These are phyloP conservation scores for Chironomus striatipennis DNA, from an alignment of 1,140 invertebrate species.

Conservation along the genomic window DNA sequence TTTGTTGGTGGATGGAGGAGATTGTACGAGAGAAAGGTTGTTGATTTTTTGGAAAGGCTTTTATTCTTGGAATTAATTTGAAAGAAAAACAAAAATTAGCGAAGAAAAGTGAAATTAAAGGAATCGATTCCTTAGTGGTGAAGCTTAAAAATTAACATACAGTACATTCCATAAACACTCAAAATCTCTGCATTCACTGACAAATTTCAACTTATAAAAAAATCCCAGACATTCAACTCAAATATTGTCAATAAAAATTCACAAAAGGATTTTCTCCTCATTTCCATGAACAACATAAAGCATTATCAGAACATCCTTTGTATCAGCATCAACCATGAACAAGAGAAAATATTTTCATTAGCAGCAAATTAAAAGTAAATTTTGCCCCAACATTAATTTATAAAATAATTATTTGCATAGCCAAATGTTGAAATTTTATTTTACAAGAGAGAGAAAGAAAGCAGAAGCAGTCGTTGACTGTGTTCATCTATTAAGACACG, in stretches of 20 bases:
- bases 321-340: background rate
- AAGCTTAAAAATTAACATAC: too few relatives aligned
- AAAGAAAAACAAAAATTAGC: too few relatives aligned
- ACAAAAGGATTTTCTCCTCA: background rate
- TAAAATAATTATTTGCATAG: slow-evolving; percentile 23
- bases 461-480: background rate
- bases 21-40: background rate
- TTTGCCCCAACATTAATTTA: slow-evolving; percentile 19
- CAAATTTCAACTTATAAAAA: too few relatives aligned
- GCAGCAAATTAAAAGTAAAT: slow-evolving; percentile 20
- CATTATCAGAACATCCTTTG: background rate
- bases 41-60: too few relatives aligned
- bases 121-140: too few relatives aligned
- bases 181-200: too few relatives aligned
- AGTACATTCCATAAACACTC: too few relatives aligned
- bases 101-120: too few relatives aligned
- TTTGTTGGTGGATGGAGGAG: background rate
- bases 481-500: background rate
- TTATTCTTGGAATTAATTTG: too few relatives aligned
- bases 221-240: too few relatives aligned
- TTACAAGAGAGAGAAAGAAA: too few relatives aligned
- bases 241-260: background rate
- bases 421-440: background rate
- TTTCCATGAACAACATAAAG: background rate
- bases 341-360: background rate